Conservation (phyloP, 1,140 invertebrate species). For the Heliconius himera region DNA sequence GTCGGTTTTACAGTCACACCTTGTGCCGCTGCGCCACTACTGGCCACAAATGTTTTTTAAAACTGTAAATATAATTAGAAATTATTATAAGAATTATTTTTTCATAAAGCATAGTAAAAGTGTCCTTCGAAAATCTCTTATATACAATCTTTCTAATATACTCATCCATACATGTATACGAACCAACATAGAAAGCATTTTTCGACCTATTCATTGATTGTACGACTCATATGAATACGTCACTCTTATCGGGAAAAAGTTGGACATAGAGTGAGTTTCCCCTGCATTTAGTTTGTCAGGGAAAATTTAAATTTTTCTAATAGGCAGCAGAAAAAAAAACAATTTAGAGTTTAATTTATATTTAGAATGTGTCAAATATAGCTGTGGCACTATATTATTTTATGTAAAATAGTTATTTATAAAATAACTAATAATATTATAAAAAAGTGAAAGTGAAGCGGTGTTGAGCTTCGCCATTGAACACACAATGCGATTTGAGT, state of each 20-base stretch:
- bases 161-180: background rate
- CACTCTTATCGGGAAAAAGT: constrained; percentile 65
- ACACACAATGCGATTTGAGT: too few species aligned
- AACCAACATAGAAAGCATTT: constrained; percentile 16
- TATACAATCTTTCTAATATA: background rate
- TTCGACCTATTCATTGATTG: constrained; percentile 38
- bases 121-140: background rate
- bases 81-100: background rate
- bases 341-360: constrained; percentile 1
- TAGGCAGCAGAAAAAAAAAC: constrained; percentile 23
- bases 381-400: background rate
- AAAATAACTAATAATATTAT: background rate
- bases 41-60: too few species aligned
- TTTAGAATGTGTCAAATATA: background rate
- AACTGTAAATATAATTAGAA: background rate
- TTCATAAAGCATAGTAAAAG: background rate
- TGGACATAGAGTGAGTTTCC: constrained; percentile 44
- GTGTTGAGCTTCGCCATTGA: too few species aligned
- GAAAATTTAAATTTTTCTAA: constrained; percentile 35
- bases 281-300: constrained; percentile 34
- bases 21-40: too few species aligned
- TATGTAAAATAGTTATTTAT: too few species aligned
- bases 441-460: too few species aligned
- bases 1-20: too few species aligned
- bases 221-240: constrained; percentile 68